Percentiles rank a stretch among this genome's conserved stretches.
Conservation (phyloP, 1,140 invertebrate genomes). For the Lepidurus couesii region DNA sequence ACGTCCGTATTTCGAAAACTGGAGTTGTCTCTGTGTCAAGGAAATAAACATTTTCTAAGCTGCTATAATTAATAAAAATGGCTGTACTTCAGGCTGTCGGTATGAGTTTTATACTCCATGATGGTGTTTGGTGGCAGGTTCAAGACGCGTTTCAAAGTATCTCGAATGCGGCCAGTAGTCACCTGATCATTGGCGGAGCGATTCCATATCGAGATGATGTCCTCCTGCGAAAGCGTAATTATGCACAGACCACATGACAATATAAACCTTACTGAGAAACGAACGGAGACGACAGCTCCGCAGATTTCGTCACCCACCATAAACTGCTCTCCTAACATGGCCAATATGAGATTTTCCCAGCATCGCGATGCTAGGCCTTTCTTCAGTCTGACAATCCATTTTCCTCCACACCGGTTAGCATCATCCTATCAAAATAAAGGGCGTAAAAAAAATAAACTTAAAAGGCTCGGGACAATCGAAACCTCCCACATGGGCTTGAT, state of each 20-base stretch:
- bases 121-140: constrained; percentile 86
- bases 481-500: constrained; percentile 99
- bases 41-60: constrained; percentile 30
- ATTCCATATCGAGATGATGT: constrained; percentile 98
- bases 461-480: constrained; percentile 27
- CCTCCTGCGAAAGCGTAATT: constrained; percentile 63
- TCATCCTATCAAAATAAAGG: constrained; percentile 59
- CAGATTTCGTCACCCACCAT: constrained; percentile 98
- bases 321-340: constrained; percentile 97
- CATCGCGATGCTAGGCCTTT: constrained; percentile 92
- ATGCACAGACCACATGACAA: constrained; percentile 20
- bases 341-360: constrained; percentile 97
- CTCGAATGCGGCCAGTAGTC: constrained; percentile 83
- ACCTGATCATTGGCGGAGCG: constrained; percentile 80
- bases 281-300: constrained; percentile 90
- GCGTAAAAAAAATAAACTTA: neutral
- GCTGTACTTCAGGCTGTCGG: constrained; percentile 66
- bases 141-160: constrained; percentile 86
- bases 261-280: constrained; percentile 65
- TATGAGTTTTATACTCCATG: constrained; percentile 96
- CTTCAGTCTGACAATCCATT: constrained; percentile 89
- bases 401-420: constrained; percentile 90
- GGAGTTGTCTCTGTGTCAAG: constrained; percentile 46
- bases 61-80: constrained; percentile 36
- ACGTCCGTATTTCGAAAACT: constrained; percentile 49